Evolutionary conservation across 1,140 invertebrate genomes (phyloP), one percentile per base, ranked within the genome.

Genomic region (Caenorhabditis remanei): DNA sequence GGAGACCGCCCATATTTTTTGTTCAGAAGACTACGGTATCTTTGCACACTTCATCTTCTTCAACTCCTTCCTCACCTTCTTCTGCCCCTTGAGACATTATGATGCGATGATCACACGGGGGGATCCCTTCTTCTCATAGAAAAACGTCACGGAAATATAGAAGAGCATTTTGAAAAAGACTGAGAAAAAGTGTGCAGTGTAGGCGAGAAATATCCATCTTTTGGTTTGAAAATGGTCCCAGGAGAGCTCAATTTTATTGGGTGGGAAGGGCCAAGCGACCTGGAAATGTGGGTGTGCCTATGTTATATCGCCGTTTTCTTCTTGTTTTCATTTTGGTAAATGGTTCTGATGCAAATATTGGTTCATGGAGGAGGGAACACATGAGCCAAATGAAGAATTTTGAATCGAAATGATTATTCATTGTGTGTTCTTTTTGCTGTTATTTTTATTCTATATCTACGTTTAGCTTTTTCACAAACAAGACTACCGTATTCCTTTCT

Each of bases 151-250:
- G 16, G 5, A 19, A 43, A 40, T 41, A 40, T 65, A n/a, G n/a
- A 32, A 63, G n/a, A 63, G n/a, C 61, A 24, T 63, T 63, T 63
- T 40, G 21, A 63, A 63, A 63, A 63, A 11, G 61, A 11, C 11
- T 32, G 21, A 71, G 14, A 43, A 71, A 71, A 71, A 43, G 65
- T 43, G 65, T 43, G 65, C 13, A 71, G 65, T 71, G 65, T 71
- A 71, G 65, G 65, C 65, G 65, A 71, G 65, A 46, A 43, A 71
- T 71, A 71, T 71, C 41, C 41, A 71, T 71, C 65, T 71, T 71
- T 71, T 71, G 65, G 65, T 14, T 19, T n/a, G n/a, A 71, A 71
- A 71, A 71, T 19, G 65, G 40, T 71, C 65, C 65, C 41, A 4
- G 1, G 65, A 16, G 41, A 19, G 4, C 11, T n/a, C 32, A 16